phyloP scores from a whole-genome alignment of 2,797 vertebrate genomes.

The Sebastes wilsoni region DNA sequence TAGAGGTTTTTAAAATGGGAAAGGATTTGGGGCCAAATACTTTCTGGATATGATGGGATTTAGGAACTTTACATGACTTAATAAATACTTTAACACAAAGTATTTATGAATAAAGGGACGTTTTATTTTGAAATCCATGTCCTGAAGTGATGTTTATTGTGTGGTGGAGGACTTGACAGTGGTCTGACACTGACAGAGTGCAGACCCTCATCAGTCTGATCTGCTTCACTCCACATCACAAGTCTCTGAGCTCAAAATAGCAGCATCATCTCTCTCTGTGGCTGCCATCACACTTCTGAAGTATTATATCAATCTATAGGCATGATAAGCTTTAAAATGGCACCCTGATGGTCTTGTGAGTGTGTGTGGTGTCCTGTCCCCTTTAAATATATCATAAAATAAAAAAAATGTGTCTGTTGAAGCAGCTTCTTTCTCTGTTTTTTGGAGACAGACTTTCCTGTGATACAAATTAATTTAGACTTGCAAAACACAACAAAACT shows the following conservation, averaged over 20 bases:
- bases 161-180: slow-evolving; percentile 11
- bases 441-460: background rate
- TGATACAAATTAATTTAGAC: background rate
- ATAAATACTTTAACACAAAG: background rate
- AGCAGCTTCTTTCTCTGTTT: background rate
- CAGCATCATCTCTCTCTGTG: slow-evolving; percentile 39
- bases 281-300: slow-evolving; percentile 46
- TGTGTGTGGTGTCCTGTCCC: background rate
- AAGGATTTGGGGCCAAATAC: background rate
- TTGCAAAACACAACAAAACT: background rate
- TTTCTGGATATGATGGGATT: background rate
- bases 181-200: slow-evolving; percentile 73
- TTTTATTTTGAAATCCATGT: slow-evolving; percentile 62
- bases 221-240: slow-evolving; percentile 70
- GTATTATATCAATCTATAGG: slow-evolving; percentile 27
- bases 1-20: background rate
- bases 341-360: background rate
- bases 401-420: background rate
- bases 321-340: slow-evolving; percentile 25
- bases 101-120: background rate
- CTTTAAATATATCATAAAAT: background rate
- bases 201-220: slow-evolving; percentile 67
- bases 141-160: background rate
- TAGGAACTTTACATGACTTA: background rate
- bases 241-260: slow-evolving; percentile 73